Percentiles rank a stretch among this genome's conserved stretches.
phyloP scores from a whole-genome alignment of 2,113 vertebrate species.

The Petromus typicus region DNA sequence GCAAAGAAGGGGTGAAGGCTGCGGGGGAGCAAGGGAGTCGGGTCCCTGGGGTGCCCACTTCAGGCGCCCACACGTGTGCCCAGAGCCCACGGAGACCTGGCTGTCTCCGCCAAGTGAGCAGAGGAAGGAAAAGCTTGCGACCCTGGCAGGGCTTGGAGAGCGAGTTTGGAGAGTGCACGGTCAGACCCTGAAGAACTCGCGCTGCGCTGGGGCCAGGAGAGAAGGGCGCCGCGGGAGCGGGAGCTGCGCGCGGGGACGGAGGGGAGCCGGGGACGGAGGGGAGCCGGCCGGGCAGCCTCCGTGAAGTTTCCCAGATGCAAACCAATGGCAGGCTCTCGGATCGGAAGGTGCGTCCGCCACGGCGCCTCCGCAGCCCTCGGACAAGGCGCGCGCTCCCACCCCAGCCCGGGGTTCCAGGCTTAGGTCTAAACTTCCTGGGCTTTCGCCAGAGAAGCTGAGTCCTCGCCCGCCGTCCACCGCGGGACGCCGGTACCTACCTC shows the following conservation, averaged over 20 bases:
- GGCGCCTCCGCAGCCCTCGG: background rate
- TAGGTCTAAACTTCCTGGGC: background rate
- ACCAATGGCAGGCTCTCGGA: background rate
- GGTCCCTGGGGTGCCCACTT: background rate
- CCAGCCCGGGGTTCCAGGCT: too few relatives aligned
- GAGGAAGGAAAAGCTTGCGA: background rate
- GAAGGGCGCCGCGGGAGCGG: background rate
- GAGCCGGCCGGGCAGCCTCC: too few relatives aligned
- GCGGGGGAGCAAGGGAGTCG: background rate
- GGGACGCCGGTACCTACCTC: background rate
- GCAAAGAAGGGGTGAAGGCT: background rate
- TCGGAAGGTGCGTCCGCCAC: background rate
- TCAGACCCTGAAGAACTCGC: background rate
- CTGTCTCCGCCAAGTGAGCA: too few relatives aligned
- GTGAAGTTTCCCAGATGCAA: background rate
- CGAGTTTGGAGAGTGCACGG: background rate
- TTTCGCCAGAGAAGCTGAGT: background rate
- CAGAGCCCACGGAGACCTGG: too few relatives aligned
- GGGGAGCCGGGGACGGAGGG: background rate
- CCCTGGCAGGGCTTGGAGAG: background rate
- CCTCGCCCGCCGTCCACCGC: background rate
- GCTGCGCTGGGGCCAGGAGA: background rate
- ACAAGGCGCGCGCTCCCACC: background rate
- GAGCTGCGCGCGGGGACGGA: background rate
- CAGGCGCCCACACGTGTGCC: background rate